phyloP scores from a whole-genome alignment of 2,797 vertebrate species.

The Rhinogobio ventralis region DNA sequence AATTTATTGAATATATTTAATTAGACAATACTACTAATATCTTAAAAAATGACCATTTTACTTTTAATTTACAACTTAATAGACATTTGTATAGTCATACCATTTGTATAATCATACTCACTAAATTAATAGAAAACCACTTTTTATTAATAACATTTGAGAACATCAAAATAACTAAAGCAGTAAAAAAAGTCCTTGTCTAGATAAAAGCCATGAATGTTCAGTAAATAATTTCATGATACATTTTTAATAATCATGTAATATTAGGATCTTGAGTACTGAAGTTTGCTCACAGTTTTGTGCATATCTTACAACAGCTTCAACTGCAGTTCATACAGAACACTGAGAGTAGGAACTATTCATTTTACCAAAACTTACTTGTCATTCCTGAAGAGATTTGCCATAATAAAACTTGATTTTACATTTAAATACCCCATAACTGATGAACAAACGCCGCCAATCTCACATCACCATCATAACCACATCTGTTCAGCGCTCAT shows the following conservation, averaged over 20 bases:
- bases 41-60: neutral
- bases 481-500: neutral
- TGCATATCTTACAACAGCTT: no score
- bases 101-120: neutral
- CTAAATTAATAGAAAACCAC: neutral
- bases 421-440: neutral
- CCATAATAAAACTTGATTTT: neutral
- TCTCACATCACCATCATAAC: conserved; percentile 24
- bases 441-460: neutral
- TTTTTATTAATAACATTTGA: neutral
- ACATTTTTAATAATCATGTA: neutral
- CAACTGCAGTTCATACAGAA: neutral
- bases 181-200: neutral
- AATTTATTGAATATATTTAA: neutral
- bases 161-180: no score
- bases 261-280: neutral
- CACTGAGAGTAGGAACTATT: neutral
- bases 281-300: no score
- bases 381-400: neutral
- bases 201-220: neutral
- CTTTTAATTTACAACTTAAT: neutral
- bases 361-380: neutral
- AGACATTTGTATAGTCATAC: neutral
- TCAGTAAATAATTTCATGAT: neutral
- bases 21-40: neutral